Conservation (phyloP, 2,888 invertebrate species). For the Trichopria drosophilae region DNA sequence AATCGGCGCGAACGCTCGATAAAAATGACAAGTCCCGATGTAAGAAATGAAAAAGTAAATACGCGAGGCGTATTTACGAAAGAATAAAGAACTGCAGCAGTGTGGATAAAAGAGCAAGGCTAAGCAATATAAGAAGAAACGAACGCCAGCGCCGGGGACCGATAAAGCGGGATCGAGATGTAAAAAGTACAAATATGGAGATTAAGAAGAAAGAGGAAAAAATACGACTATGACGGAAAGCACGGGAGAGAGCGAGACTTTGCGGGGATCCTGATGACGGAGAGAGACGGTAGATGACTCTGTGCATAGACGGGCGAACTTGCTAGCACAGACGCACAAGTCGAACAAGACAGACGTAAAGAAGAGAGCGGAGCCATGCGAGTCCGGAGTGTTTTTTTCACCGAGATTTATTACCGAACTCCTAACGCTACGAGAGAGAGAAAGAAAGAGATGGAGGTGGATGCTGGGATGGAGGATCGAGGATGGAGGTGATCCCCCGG, state of each 20-base stretch:
- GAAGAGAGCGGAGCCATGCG: conserved; percentile 30
- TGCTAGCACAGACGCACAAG: conserved; percentile 41
- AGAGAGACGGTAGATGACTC: conserved; percentile 18
- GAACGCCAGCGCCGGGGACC: too few relatives aligned
- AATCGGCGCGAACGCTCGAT: too few relatives aligned
- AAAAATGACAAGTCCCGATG: too few relatives aligned
- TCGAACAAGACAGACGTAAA: conserved; percentile 41
- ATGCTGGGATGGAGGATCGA: conserved; percentile 15
- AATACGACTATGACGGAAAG: conserved; percentile 13
- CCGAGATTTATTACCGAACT: conserved; percentile 57
- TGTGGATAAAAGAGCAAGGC: too few relatives aligned
- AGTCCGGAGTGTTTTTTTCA: conserved; percentile 53
- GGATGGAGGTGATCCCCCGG: conserved; percentile 16
- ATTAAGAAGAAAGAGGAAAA: too few relatives aligned
- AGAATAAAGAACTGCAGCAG: too few relatives aligned
- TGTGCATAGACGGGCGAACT: conserved; percentile 14
- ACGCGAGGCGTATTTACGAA: too few relatives aligned
- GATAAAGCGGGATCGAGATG: too few relatives aligned
- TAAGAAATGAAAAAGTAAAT: too few relatives aligned
- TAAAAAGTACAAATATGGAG: too few relatives aligned
- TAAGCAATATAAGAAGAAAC: too few relatives aligned
- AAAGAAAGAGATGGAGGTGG: conserved; percentile 7
- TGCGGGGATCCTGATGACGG: too few relatives aligned
- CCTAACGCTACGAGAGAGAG: conserved; percentile 44
- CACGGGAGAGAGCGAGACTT: conserved; percentile 15